Percentiles rank a stretch among this genome's conserved stretches.
Evolutionary conservation across 2,797 vertebrate species (phyloP).

Genomic region (Rhinophrynus dorsalis): DNA sequence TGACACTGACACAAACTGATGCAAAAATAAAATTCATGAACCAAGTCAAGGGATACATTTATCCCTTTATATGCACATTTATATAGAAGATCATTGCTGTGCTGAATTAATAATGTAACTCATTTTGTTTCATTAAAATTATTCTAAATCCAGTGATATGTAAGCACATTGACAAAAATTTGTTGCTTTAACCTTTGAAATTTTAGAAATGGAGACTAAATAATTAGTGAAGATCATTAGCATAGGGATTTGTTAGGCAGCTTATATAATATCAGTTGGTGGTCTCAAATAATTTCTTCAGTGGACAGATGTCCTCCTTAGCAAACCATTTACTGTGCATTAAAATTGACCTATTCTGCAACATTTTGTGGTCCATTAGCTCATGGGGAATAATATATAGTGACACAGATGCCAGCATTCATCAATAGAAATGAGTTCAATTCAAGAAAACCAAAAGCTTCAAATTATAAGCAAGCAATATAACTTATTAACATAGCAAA

Average conservation of each 20-base stretch:
- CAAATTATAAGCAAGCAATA: slow-evolving; percentile 17
- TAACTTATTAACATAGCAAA: slow-evolving; percentile 16
- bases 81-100: no score
- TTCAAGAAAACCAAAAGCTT: slow-evolving; percentile 1
- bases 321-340: slow-evolving; percentile 37
- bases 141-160: not conserved
- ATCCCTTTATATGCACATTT: not conserved
- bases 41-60: not conserved
- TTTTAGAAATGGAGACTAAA: slow-evolving; percentile 13
- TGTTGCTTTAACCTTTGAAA: slow-evolving; percentile 6
- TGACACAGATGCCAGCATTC: slow-evolving; percentile 32
- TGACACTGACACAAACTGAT: slow-evolving; percentile 19
- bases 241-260: slow-evolving; percentile 8
- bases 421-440: not conserved
- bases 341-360: slow-evolving; percentile 27
- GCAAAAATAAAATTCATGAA: slow-evolving; percentile 11
- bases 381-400: slow-evolving; percentile 20
- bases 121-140: not conserved
- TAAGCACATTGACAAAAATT: not conserved
- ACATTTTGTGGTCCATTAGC: slow-evolving; percentile 25
- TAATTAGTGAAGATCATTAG: slow-evolving; percentile 23
- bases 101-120: not conserved
- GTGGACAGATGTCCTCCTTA: slow-evolving; percentile 43
- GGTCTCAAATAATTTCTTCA: slow-evolving; percentile 29
- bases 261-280: slow-evolving; percentile 33